A percentile compares a stretch with the other conserved stretches of the same genome.
phyloP scores from a whole-genome alignment of 2,888 invertebrate species.

The Melinaea marsaeus region DNA sequence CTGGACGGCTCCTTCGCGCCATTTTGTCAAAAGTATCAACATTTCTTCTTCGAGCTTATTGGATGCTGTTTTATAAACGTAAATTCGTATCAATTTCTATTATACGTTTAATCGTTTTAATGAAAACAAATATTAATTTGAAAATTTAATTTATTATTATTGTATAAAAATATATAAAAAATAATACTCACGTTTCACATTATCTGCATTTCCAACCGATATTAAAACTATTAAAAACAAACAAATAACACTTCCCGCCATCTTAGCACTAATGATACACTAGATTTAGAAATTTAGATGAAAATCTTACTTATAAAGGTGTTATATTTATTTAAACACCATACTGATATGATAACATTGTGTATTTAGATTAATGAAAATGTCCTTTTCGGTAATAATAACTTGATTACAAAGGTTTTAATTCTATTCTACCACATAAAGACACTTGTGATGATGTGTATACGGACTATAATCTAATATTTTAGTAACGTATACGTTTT shows the following conservation, averaged over 20 bases:
- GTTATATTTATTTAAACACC: conserved; percentile 15
- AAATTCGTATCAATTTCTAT: too few species aligned
- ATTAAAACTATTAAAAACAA: background rate
- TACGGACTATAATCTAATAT: conserved; percentile 10
- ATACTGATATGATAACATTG: conserved; percentile 16
- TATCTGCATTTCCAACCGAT: conserved; percentile 8
- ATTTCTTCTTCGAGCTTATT: conserved; percentile 33
- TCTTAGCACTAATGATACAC: background rate
- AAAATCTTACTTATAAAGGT: conserved; percentile 10
- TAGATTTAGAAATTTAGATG: background rate
- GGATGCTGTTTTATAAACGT: conserved; percentile 23
- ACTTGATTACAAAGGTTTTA: conserved; percentile 15
- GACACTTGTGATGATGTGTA: background rate
- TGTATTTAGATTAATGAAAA: conserved; percentile 16
- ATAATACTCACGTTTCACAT: conserved; percentile 18
- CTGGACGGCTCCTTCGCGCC: conserved; percentile 32
- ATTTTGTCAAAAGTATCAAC: conserved; percentile 30
- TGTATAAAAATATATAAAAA: background rate
- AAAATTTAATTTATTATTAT: background rate
- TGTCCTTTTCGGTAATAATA: conserved; percentile 19
- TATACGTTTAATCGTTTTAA: background rate
- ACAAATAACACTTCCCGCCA: conserved; percentile 4
- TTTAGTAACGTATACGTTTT: conserved; percentile 7
- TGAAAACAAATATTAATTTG: background rate
- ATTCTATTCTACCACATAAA: conserved; percentile 7